Base-by-base conservation (phyloP, 1,140 invertebrate species). In the Mycetomoellerius zeteki region DNA sequence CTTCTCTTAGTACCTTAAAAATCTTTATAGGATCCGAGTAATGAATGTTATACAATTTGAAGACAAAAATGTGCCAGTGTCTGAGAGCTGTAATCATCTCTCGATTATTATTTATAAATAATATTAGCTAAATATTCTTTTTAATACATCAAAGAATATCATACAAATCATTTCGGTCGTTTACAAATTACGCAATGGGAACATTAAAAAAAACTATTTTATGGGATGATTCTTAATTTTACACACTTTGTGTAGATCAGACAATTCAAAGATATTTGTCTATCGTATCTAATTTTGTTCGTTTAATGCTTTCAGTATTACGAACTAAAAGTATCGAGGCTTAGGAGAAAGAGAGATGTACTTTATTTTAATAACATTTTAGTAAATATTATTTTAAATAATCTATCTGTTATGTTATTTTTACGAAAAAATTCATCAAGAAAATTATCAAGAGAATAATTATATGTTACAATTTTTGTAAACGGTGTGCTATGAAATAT, bases 141-240 rank as follows among this genome's bases (percentile, higher is more conserved):
- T 75, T 71, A 56, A 81, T 37, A 5, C 19, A 60, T 64, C 12
- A 52, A 85, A 50, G 67, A 67, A 69, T 30, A 60, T 77, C 50
- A 72, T 56, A 73, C 58, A 62, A 47, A 85, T 88, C 14, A 30
- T 64, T 43, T 76, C 50, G 67, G 90, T 91, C 86, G 90, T 85
- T 87, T 69, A 65, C 24, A 91, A 91, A 91, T 91, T 91, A 91
- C 90, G 88, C 77, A 91, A 91, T 87, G 84, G 87, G 89, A 64
- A 82, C 37, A 33, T 88, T 37, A 27, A 33, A 75, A 56, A 30
- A 67, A 16, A 30, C 33, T 67, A 33, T 77, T 21, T 71, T 67
- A 52, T 33, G 8, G 4, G 47, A 54, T 56, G 56, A 60, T 52
- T 54, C 16, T 76, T 27, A 21, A 21, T 7, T 72, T 65, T 54